Base-by-base conservation (phyloP, 2,888 invertebrate species). In the Melikaiella ostensackeni region DNA sequence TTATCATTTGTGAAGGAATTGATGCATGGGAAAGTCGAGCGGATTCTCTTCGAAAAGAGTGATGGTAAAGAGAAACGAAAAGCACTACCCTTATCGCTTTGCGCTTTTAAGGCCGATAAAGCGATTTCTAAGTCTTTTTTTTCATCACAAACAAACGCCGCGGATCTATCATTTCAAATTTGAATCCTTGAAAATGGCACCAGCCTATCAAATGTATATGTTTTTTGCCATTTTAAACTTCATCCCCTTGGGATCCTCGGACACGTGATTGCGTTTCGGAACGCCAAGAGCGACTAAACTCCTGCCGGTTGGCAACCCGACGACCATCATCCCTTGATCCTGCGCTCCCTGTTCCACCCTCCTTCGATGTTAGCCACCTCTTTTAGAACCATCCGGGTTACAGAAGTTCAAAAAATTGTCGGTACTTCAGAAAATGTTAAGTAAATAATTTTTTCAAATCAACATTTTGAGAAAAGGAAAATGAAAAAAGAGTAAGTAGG, bases 251-350 rank as follows among this genome's bases (percentile, higher is more conserved):
- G 78, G 79, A 77, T 80, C 76, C 79, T 80, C 74, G 80, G 83
- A 80, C 84, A 85, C 85, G 86, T 87, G 85, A 86, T 86, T 88
- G 87, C 84, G 86, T 88, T 86, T 88, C 88, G 88, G 86, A 84
- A 87, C 80, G 78, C 89, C 86, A 86, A 86, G 86, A 88, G 87
- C 85, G 84, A 89, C 89, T 89, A 83, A 89, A 86, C 89, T 87
- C 88, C 89, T 89, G 86, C 64, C 86, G 82, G 83, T 81, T 82
- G 85, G 84, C 86, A 86, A 87, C 87, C 85, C 86, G 82, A 86
- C 84, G 74, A 83, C 84, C 83, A 75, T 79, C 82, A 78, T 77
- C 84, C 81, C 77, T 73, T 81, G 84, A 81, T 88, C 87, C 87
- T 88, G 87, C 87, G 87, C 87, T 80, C 79, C 80, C 57, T 70